Base-by-base conservation (phyloP, 2,888 invertebrate species). In the Himalopsyche tibetana region DNA sequence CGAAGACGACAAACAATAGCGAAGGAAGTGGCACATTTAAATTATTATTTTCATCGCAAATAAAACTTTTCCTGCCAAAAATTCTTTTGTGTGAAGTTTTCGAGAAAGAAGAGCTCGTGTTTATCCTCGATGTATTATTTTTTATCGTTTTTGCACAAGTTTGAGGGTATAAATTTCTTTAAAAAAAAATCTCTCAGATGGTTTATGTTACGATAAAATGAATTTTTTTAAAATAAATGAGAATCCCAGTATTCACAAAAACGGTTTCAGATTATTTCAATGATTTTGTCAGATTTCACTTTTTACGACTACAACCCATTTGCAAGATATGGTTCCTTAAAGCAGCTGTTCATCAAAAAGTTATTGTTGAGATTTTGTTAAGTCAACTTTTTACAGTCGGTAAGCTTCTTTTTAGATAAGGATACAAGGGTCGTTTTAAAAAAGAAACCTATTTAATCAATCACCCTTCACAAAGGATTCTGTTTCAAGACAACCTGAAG, bases 81-180 rank as follows among this genome's bases (percentile, higher is more conserved):
- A 56, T n/a, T 63, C 19, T 63, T 63, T 63, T 63, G 63, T 63
- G n/a, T 63, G 19, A 63, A 19, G 63, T 63, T 63, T 63, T 63
- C 1, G 6, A 19, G 28, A 19, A 19, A 19, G 63, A 19, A 15
- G 63, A 63, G 9, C 63, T 56, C 19, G n/a, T 56, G 19, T 9
- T n/a, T 56, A n/a, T 5, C 6, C 63, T 19, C 11, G 28, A 63
- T 19, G 63, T 63, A 28, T 63, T 63, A 17, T 56, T 63, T 63
- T 19, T 63, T 63, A 63, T 63, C n/a, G 63, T 11, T 63, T 19
- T 19, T 15, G 5, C 12, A 12, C 12, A 55, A 55, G 5, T 55
- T 28, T 63, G 5, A 8, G 9, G 17, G 3, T 63, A 19, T 8
- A 11, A 28, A 4, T 63, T 63, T 15, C 4, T 63, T 63, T 4